These are phyloP conservation scores for Alectura lathami DNA, from an alignment of 2,113 vertebrate species.

Conservation along the genomic window DNA sequence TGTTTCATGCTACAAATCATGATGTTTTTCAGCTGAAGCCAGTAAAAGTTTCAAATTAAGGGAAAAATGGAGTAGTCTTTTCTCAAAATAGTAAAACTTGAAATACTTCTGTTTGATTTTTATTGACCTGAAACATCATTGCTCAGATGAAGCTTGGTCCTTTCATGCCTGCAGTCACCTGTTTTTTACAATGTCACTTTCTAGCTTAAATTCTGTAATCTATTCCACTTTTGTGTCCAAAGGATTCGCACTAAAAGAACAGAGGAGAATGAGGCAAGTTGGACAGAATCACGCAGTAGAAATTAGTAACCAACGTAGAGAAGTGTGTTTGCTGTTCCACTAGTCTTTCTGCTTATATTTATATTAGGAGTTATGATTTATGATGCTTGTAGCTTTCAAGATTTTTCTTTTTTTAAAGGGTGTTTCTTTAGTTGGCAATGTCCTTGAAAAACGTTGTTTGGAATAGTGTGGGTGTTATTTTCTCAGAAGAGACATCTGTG, in stretches of 20 bases:
- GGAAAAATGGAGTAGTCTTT: neutral
- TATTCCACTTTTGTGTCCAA: neutral
- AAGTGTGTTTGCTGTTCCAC: neutral
- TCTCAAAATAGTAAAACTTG: neutral
- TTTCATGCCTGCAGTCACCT: neutral
- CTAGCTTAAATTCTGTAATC: neutral
- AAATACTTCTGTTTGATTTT: too few species aligned
- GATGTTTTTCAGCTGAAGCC: neutral
- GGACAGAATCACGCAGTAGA: neutral
- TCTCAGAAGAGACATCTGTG: neutral
- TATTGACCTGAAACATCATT: too few species aligned
- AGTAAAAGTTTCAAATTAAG: slow-evolving; percentile 4
- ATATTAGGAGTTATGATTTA: neutral
- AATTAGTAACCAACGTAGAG: neutral
- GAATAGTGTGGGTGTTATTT: slow-evolving; percentile 13
- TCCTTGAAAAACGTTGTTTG: slow-evolving; percentile 11
- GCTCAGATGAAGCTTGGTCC: neutral
- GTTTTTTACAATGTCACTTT: neutral
- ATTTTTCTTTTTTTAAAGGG: neutral
- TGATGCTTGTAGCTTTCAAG: neutral
- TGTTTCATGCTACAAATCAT: neutral
- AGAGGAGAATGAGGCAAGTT: neutral
- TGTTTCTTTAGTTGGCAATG: neutral
- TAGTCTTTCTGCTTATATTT: neutral
- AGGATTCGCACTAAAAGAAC: neutral